phyloP scores from a whole-genome alignment of 2,888 invertebrate species.

The Teinopalpus imperialis region DNA sequence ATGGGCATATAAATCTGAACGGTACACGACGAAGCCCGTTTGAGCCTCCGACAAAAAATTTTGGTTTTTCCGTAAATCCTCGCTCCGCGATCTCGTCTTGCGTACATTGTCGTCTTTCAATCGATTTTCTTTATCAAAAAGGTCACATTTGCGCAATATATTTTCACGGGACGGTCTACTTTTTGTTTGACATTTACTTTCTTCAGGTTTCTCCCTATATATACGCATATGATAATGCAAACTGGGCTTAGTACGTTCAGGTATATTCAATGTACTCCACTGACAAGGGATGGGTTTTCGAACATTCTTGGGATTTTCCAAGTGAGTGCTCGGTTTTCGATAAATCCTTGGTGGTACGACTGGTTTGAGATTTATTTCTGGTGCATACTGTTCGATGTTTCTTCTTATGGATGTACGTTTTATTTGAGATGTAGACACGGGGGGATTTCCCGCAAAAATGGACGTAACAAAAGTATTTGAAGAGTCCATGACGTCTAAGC shows the following conservation, averaged over 20 bases:
- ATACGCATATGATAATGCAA: constrained; percentile 79
- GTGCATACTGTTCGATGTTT: constrained; percentile 66
- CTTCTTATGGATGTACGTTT: constrained; percentile 75
- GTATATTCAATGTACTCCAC: constrained; percentile 76
- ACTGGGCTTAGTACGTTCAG: constrained; percentile 71
- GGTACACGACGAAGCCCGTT: constrained; percentile 84
- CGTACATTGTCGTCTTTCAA: constrained; percentile 43
- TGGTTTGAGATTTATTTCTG: constrained; percentile 69
- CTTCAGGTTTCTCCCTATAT: constrained; percentile 61
- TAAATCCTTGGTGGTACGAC: constrained; percentile 72
- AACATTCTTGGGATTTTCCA: constrained; percentile 74
- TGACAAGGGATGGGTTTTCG: constrained; percentile 64
- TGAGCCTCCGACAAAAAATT: constrained; percentile 63
- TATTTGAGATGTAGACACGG: constrained; percentile 70
- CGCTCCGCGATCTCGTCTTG: constrained; percentile 70
- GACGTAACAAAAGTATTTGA: constrained; percentile 77
- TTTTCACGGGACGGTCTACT: constrained; percentile 56
- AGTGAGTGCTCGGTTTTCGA: constrained; percentile 71
- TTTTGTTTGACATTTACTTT: constrained; percentile 31
- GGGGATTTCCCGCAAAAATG: constrained; percentile 68
- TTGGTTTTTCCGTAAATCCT: constrained; percentile 71
- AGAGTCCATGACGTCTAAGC: constrained; percentile 78
- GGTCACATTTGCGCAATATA: constrained; percentile 59
- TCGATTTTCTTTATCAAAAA: constrained; percentile 50
- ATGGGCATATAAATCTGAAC: constrained; percentile 93